Conservation (phyloP, 1,140 invertebrate species). For the Contarinia nasturtii region DNA sequence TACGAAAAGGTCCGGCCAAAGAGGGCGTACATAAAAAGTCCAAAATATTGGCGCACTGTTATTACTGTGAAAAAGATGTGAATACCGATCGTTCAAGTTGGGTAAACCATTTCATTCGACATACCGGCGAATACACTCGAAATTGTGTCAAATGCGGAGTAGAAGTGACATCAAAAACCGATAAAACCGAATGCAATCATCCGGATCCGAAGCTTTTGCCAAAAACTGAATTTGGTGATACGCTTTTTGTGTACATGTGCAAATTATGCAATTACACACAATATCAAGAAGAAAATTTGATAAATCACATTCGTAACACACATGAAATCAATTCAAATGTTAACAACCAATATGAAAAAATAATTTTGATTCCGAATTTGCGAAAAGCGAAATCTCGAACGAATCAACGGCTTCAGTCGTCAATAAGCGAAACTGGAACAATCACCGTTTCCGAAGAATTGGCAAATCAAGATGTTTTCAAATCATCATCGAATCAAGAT, state of each 20-base stretch:
- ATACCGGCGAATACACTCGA: conserved; percentile 42
- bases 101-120: conserved; percentile 35
- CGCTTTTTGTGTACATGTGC: conserved; percentile 33
- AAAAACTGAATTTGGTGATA: conserved; percentile 3
- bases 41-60: conserved; percentile 5
- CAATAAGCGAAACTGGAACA: too few species aligned
- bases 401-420: too few species aligned
- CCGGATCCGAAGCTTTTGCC: background rate
- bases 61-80: conserved; percentile 10
- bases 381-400: too few species aligned
- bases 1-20: background rate
- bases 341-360: too few species aligned
- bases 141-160: conserved; percentile 29
- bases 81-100: background rate
- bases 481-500: too few species aligned
- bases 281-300: conserved; percentile 25
- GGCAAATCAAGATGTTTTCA: too few species aligned
- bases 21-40: background rate
- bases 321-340: conserved; percentile 12
- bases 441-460: too few species aligned
- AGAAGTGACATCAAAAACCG: background rate
- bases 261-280: conserved; percentile 39
- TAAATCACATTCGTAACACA: conserved; percentile 27
- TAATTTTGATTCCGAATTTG: too few species aligned
- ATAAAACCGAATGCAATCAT: background rate